A percentile compares a stretch with the other conserved stretches of the same genome.
These are phyloP conservation scores for Zosterops lateralis DNA, from an alignment of 2,113 vertebrate genomes.

Conservation along the genomic window DNA sequence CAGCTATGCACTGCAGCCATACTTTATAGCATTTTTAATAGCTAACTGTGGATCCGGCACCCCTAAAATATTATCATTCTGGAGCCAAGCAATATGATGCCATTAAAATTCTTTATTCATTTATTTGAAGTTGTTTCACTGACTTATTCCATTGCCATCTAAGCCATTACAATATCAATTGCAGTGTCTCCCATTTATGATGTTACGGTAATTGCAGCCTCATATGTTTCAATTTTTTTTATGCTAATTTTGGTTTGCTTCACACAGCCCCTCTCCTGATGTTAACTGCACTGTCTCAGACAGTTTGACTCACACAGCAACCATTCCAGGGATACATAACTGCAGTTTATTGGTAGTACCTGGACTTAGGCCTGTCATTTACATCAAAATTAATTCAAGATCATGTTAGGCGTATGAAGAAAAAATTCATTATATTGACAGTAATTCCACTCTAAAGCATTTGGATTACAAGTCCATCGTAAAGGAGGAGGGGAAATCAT, in stretches of 20 bases:
- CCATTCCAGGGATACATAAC: background rate
- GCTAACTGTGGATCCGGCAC: background rate
- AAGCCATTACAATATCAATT: slow-evolving; percentile 18
- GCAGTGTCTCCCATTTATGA: background rate
- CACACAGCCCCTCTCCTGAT: background rate
- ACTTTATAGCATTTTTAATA: background rate
- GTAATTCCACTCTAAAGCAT: background rate
- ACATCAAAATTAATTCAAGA: background rate
- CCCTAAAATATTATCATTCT: background rate
- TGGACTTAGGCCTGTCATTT: background rate
- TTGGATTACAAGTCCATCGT: background rate
- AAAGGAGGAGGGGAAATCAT: background rate
- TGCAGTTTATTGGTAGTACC: background rate
- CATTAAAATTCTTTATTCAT: slow-evolving; percentile 7
- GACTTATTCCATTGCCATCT: slow-evolving; percentile 11
- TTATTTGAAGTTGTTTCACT: slow-evolving; percentile 31
- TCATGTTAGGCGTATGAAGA: background rate
- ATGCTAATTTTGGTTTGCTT: slow-evolving; percentile 21
- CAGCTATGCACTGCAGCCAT: background rate
- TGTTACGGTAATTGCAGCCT: background rate
- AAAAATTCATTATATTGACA: background rate
- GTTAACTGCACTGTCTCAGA: background rate
- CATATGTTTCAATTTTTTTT: background rate
- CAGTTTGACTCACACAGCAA: background rate
- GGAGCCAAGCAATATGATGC: background rate